Percentiles rank a stretch among this genome's conserved stretches.
phyloP scores from a whole-genome alignment of 2,113 vertebrate genomes.

The Gyps fulvus region DNA sequence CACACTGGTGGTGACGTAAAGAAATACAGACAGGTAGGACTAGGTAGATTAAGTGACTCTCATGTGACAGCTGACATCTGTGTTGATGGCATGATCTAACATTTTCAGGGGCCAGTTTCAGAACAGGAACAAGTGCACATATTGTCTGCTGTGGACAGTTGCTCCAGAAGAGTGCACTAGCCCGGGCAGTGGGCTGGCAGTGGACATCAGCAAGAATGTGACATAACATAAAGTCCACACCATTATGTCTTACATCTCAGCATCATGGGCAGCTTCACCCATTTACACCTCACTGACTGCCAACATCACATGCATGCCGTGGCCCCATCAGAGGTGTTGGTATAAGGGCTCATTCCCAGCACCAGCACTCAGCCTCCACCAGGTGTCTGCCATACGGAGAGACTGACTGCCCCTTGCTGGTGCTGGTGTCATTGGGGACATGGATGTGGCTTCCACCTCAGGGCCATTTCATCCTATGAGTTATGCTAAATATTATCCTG shows the following conservation, averaged over 20 bases:
- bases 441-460: not conserved
- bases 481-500: not conserved
- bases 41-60: not conserved
- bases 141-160: not conserved
- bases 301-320: rapidly evolving
- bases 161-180: not conserved
- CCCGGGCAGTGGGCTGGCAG: not conserved
- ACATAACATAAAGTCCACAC: not conserved
- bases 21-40: not conserved
- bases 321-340: not conserved
- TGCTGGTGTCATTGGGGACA: not conserved
- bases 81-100: not conserved
- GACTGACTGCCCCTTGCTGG: not conserved
- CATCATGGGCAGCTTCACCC: not conserved
- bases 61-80: not conserved
- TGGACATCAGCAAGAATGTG: not conserved
- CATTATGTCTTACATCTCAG: not conserved
- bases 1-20: not conserved
- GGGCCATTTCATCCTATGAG: not conserved
- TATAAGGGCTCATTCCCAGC: not conserved
- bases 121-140: not conserved
- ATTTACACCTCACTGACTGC: not conserved
- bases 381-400: not conserved
- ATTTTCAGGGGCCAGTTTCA: not conserved
- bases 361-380: not conserved